These are phyloP conservation scores for Calephelis nemesis DNA, from an alignment of 1,140 invertebrate genomes.

Conservation along the genomic window DNA sequence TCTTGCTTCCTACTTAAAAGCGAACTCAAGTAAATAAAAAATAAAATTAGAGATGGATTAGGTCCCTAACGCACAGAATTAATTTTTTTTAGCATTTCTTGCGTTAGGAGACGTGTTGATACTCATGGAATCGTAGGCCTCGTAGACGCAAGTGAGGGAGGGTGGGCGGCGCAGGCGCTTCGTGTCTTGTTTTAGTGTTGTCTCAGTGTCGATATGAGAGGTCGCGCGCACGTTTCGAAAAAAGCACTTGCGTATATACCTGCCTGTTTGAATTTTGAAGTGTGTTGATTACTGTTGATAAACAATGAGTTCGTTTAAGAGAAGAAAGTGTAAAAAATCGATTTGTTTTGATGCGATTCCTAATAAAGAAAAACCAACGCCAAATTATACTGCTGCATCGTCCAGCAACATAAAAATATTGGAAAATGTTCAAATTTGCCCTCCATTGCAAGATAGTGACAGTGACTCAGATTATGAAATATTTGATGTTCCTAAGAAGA, in stretches of 20 bases:
- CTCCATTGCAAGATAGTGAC: slow-evolving; percentile 26
- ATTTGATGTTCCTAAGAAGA: slow-evolving; percentile 32
- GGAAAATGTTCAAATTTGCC: slow-evolving; percentile 30
- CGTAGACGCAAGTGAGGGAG: slow-evolving; percentile 31
- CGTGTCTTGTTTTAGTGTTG: slow-evolving; percentile 27
- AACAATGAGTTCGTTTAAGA: background rate
- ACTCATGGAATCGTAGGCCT: slow-evolving; percentile 31
- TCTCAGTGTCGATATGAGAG: slow-evolving; percentile 26
- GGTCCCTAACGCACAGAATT: slow-evolving; percentile 33
- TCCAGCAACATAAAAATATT: slow-evolving; percentile 10
- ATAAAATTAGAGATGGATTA: slow-evolving; percentile 34
- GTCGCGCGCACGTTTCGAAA: slow-evolving; percentile 28
- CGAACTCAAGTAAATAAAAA: slow-evolving; percentile 2
- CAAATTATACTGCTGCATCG: background rate
- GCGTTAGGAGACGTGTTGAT: slow-evolving; percentile 29
- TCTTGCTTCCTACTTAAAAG: too few species aligned
- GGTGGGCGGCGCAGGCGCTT: slow-evolving; percentile 5
- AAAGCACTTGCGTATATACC: slow-evolving; percentile 1
- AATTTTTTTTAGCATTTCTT: slow-evolving; percentile 28
- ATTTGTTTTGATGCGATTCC: too few species aligned
- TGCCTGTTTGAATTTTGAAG: background rate
- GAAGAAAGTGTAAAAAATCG: too few species aligned
- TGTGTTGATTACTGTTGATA: background rate
- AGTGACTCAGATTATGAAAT: slow-evolving; percentile 34
- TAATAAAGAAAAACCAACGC: too few species aligned